Evolutionary conservation across 2,113 vertebrate genomes (phyloP).

Genomic region (Gnathonemus longibarbis): DNA sequence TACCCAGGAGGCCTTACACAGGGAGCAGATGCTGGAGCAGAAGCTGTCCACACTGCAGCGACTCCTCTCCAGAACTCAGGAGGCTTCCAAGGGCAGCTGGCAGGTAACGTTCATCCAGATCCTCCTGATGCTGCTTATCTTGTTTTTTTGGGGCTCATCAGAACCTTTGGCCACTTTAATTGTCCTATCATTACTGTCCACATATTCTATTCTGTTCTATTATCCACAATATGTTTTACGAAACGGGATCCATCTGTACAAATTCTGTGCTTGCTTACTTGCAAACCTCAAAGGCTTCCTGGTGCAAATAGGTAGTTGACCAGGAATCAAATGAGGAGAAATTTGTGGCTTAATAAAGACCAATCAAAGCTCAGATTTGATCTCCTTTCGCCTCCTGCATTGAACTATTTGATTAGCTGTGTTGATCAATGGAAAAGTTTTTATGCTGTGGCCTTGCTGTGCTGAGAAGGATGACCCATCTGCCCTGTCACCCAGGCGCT

Average conservation of each 20-base stretch:
- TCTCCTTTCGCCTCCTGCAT: not conserved
- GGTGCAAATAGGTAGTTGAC: not conserved
- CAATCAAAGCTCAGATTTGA: not conserved
- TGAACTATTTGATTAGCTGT: not conserved
- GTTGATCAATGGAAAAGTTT: not conserved
- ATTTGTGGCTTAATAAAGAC: not conserved
- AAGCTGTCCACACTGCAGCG: constrained; percentile 94
- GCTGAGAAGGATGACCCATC: not conserved
- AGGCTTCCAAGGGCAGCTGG: constrained; percentile 98
- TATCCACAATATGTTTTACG: not conserved
- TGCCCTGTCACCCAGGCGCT: constrained; percentile 69
- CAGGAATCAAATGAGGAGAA: not conserved
- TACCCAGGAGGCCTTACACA: constrained; percentile 91
- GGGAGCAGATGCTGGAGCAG: constrained; percentile 99
- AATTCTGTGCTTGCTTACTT: not conserved
- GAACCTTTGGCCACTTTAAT: not conserved
- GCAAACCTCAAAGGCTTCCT: not conserved
- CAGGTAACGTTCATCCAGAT: constrained; percentile 63
- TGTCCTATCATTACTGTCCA: not conserved
- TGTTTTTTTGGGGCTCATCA: not conserved
- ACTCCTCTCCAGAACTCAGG: constrained; percentile 85
- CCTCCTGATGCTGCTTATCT: not conserved
- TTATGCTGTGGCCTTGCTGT: not conserved
- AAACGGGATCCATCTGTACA: not conserved
- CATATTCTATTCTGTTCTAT: not conserved